Conservation (phyloP, 2,888 invertebrate species). For the Scaptomyza polygonia region DNA sequence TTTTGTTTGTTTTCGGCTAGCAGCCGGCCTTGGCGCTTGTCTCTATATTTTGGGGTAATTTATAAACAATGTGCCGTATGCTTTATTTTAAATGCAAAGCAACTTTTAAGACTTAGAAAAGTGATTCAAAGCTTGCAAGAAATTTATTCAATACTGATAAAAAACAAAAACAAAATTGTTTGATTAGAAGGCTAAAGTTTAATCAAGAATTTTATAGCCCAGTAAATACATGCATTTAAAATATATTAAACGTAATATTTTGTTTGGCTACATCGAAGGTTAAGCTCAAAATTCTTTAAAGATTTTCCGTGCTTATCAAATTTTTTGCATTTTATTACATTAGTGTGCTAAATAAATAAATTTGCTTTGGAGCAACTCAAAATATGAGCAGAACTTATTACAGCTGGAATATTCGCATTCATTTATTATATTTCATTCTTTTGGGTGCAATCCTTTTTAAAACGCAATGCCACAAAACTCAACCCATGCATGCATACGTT, state of each 20-base stretch:
- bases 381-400: slow-evolving; percentile 20
- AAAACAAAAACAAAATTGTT: neutral
- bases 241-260: neutral
- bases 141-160: slow-evolving; percentile 11
- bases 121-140: neutral
- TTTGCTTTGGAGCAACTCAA: slow-evolving; percentile 12
- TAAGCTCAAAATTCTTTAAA: neutral
- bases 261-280: neutral
- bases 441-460: slow-evolving; percentile 49
- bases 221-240: neutral
- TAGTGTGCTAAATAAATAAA: slow-evolving; percentile 25
- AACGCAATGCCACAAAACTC: slow-evolving; percentile 18
- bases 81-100: slow-evolving; percentile 40
- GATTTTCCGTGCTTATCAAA: neutral
- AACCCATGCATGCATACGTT: slow-evolving; percentile 41
- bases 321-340: slow-evolving; percentile 4
- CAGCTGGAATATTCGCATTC: slow-evolving; percentile 2
- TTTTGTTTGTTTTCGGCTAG: slow-evolving; percentile 16
- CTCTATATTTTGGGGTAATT: slow-evolving; percentile 60
- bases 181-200: neutral
- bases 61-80: slow-evolving; percentile 54
- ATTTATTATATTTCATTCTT: slow-evolving; percentile 39
- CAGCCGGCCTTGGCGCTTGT: slow-evolving; percentile 29
- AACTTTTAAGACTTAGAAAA: slow-evolving; percentile 6
- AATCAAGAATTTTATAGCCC: neutral